A percentile compares a stretch with the other conserved stretches of the same genome.
These are phyloP conservation scores for Limonius californicus DNA, from an alignment of 1,140 invertebrate genomes.

Conservation along the genomic window DNA sequence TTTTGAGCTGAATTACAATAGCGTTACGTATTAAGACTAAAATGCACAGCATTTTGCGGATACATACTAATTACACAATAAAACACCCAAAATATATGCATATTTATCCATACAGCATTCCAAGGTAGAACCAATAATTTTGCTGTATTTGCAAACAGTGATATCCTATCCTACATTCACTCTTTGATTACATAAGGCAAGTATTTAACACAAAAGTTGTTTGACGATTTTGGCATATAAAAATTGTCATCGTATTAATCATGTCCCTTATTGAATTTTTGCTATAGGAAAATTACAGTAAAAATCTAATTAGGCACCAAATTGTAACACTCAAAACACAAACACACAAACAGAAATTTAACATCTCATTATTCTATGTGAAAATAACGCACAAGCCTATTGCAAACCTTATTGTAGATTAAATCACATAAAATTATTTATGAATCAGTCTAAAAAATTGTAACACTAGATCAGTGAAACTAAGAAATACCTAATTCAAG, in stretches of 20 bases:
- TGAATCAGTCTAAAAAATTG: neutral
- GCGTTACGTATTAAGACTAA: neutral
- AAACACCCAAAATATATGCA: neutral
- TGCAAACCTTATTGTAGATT: neutral
- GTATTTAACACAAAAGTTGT: neutral
- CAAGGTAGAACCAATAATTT: neutral
- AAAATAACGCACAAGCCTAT: conserved; percentile 7
- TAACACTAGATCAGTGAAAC: neutral
- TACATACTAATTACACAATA: conserved; percentile 5
- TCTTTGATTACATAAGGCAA: conserved; percentile 8
- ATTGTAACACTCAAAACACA: neutral
- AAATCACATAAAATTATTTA: conserved; percentile 7
- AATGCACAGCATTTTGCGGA: neutral
- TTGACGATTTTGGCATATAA: too few relatives aligned
- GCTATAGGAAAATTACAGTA: neutral
- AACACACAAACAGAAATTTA: neutral
- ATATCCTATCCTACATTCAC: neutral
- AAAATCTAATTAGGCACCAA: conserved; percentile 5
- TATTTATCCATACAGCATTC: too few relatives aligned
- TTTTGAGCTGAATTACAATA: neutral
- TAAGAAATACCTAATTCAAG: neutral
- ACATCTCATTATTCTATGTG: neutral
- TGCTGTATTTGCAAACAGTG: neutral
- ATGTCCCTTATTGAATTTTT: neutral
- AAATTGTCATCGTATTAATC: too few relatives aligned